Percentiles rank a stretch among this genome's conserved stretches.
These are phyloP conservation scores for Tetramorium bicarinatum DNA, from an alignment of 2,888 invertebrate species.

Conservation along the genomic window DNA sequence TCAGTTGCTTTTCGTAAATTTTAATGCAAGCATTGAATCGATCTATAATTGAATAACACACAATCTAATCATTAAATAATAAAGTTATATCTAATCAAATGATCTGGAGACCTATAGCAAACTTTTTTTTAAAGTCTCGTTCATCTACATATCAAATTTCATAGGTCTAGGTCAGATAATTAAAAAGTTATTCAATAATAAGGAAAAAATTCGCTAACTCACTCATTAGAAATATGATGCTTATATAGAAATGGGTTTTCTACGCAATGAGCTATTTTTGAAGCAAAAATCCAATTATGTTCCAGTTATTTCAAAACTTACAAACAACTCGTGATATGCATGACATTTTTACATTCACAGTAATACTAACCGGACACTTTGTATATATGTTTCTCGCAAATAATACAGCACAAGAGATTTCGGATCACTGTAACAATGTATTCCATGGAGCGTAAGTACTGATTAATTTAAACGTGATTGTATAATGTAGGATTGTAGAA, in stretches of 20 bases:
- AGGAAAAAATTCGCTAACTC: too few relatives aligned
- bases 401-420: neutral
- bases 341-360: neutral
- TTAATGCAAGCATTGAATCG: too few relatives aligned
- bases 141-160: too few relatives aligned
- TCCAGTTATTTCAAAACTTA: neutral
- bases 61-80: too few relatives aligned
- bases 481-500: neutral
- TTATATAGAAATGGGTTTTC: neutral
- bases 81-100: too few relatives aligned
- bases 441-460: constrained; percentile 1
- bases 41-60: too few relatives aligned
- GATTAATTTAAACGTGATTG: neutral
- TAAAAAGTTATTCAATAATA: too few relatives aligned
- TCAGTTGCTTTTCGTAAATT: too few relatives aligned
- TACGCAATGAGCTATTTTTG: neutral
- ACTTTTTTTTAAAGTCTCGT: too few relatives aligned
- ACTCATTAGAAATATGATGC: neutral
- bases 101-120: too few relatives aligned
- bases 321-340: neutral
- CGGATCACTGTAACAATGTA: neutral
- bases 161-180: too few relatives aligned
- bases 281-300: neutral
- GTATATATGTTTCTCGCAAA: neutral
- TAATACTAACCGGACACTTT: neutral